Conservation (phyloP, 1,140 invertebrate species). For the Melipona quadrifasciata region DNA sequence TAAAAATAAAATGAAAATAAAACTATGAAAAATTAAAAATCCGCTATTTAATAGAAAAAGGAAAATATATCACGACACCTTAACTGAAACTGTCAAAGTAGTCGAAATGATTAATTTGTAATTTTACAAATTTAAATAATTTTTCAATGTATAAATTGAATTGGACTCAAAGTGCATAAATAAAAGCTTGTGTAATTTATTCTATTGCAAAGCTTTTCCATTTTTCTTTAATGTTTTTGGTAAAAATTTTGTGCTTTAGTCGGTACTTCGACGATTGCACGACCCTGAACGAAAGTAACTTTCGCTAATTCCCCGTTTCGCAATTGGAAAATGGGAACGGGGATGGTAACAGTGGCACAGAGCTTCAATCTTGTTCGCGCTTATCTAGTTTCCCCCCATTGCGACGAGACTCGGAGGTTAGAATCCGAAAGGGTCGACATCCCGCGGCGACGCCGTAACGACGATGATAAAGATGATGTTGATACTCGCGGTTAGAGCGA, state of each 20-base stretch:
- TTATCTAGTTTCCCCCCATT: conserved; percentile 20
- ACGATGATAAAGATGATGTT: conserved; percentile 68
- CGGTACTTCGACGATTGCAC: not conserved
- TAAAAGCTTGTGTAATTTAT: too few species aligned
- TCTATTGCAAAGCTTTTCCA: too few species aligned
- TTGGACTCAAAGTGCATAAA: too few species aligned
- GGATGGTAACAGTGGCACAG: not conserved
- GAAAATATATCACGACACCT: not conserved
- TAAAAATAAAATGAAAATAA: too few species aligned
- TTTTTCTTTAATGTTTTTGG: too few species aligned
- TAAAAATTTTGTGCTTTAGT: too few species aligned
- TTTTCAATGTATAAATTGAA: too few species aligned
- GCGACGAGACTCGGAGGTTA: conserved; percentile 28
- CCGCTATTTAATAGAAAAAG: not conserved
- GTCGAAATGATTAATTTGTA: too few species aligned
- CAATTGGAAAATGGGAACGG: conserved; percentile 9
- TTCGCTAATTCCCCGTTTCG: not conserved
- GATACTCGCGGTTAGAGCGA: conserved; percentile 54
- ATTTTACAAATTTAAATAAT: too few species aligned
- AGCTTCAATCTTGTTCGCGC: conserved; percentile 10
- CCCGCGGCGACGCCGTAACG: conserved; percentile 56
- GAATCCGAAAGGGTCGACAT: conserved; percentile 61
- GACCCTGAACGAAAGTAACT: not conserved
- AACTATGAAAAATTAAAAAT: not conserved
- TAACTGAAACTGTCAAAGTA: too few species aligned